phyloP scores from a whole-genome alignment of 2,797 vertebrate genomes.

The Etheostoma perlongum region DNA sequence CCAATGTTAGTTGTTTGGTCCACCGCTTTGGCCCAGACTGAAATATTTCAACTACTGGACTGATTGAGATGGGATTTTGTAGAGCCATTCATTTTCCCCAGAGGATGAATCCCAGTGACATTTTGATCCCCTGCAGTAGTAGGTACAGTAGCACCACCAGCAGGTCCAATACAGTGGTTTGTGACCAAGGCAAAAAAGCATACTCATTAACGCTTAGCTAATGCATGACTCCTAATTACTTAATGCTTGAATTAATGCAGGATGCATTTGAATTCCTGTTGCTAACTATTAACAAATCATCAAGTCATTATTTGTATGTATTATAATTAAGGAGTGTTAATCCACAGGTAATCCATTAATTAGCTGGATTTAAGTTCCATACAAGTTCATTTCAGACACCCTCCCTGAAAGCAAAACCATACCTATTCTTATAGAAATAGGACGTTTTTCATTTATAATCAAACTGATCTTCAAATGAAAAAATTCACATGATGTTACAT shows the following conservation, averaged over 20 bases:
- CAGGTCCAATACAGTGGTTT: background rate
- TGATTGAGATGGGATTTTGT: background rate
- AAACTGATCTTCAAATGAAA: too few species aligned
- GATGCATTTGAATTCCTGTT: background rate
- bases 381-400: background rate
- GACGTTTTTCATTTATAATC: too few species aligned
- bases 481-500: too few species aligned
- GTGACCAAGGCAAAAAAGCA: background rate
- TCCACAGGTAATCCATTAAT: background rate
- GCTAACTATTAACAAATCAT: background rate
- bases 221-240: background rate
- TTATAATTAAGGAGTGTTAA: background rate
- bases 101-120: background rate
- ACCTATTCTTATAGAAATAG: too few species aligned
- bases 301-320: background rate
- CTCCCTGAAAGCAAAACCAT: too few species aligned
- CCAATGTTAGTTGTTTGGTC: background rate
- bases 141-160: background rate
- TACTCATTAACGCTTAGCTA: background rate
- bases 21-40: background rate
- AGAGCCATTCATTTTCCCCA: background rate
- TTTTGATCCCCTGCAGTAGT: background rate
- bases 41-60: background rate
- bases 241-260: background rate
- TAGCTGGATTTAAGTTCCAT: background rate